Base-by-base conservation (phyloP, 2,888 invertebrate genomes). In the Byasa hedistus region DNA sequence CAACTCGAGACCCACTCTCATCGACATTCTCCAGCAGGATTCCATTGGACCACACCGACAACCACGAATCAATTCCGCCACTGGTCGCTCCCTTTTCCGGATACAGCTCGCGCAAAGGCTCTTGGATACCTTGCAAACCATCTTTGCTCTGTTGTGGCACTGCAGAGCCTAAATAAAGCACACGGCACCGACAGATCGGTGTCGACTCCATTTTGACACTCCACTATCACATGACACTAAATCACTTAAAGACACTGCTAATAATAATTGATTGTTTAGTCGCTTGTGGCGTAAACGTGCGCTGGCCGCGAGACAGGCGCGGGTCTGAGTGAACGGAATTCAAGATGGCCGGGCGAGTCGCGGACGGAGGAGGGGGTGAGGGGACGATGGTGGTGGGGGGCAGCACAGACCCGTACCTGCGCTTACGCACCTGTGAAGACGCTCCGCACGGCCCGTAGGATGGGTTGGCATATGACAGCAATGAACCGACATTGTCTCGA, bases 131-230 rank as follows among this genome's bases (percentile, higher is more conserved):
- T 82, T 99, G 97, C 60, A 99, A 93, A 61, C 99, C 99, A 82
- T 99, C 99, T 86, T 99, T 99, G 82, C 98, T 98, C 84, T 98
- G 97, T 81, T 98, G 98, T 39, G 99, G 98, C 77, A 99, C 98
- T 27, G 98, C 96, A 76, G 97, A 97, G 75, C 99, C 99, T 78
- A 99, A 93, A 88, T 99, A 99, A 68, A 99, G 94, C 64, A 99
- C 99, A 71, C 98, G 95, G 91, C 98, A 99, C 78, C 98, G 95
- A 92, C 99, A 98, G 81, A 98, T 98, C 83, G 98, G 98, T 79
- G 97, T 98, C 79, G 97, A 96, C 84, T 96, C 96, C 92, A 92
- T 92, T 80, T 81, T 80, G 80, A 73, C 87, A 89, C 87, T 80
- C 67, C 90, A 91, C 91, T 85, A 83, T 87, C 89, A 88, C 89